Base-by-base conservation (phyloP, 1,140 invertebrate species). In the Neodiprion virginianus region DNA sequence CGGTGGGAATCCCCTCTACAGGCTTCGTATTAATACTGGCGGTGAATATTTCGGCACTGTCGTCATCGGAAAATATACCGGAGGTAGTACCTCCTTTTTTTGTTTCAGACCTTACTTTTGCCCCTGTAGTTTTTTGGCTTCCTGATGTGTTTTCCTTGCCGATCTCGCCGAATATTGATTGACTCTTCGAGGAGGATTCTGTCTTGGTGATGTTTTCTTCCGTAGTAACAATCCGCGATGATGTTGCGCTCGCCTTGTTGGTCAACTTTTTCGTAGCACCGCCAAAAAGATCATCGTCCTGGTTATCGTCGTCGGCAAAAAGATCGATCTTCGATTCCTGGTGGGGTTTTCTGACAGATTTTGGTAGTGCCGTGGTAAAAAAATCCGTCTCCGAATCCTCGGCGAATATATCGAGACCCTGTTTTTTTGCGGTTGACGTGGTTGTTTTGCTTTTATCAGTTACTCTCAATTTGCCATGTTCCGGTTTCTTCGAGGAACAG, bases 301-400 rank as follows among this genome's bases (percentile, higher is more conserved):
- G 74, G 47, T 74, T 67, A 53, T 67, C 74, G 14, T 77, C 73
- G 66, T 86, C 82, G 8, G 83, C 81, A 40, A 88, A 88, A 1
- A 87, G 49, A 76, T 76, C 80, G 0, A 74, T 78, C 17, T 83
- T 87, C 1, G 74, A 79, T 1, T 82, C 83, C 47, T 81, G 81
- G 8, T 80, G 12, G n/a, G 78, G 61, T 21, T 82, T 86, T 69
- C 87, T 88, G 1, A 79, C 40, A 0, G 83, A 48, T 50, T 81
- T 87, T 1, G 72, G 68, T 7, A 79, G 74, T 0, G 75, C 72
- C 0, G 86, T 84, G 71, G 88, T 88, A 14, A 89, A 72, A 76
- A 88, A 85, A 8, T 79, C 80, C 1, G 77, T 72, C 11, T 72
- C 72, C 48, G 82, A 74, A 11, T 86, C 86, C n/a, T 88, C 86